A percentile compares a stretch with the other conserved stretches of the same genome.
phyloP scores from a whole-genome alignment of 2,113 vertebrate genomes.

The Mixornis gularis region DNA sequence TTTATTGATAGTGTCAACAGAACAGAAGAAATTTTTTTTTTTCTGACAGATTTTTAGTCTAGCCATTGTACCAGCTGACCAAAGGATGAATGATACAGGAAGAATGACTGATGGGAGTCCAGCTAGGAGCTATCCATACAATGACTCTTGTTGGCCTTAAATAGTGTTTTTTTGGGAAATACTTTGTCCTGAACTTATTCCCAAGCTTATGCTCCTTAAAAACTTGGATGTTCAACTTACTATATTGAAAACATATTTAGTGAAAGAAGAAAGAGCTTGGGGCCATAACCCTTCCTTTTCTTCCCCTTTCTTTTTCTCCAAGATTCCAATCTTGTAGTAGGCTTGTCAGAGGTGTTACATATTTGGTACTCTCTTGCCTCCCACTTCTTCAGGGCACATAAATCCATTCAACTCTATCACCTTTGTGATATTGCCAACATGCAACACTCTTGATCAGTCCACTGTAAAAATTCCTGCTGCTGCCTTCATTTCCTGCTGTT shows the following conservation, averaged over 20 bases:
- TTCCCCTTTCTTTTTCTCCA: not conserved
- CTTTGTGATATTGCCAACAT: not conserved
- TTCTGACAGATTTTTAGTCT: not conserved
- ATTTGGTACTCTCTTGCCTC: not conserved
- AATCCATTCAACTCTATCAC: not conserved
- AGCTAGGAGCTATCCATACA: not conserved
- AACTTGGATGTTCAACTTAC: not conserved
- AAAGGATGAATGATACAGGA: not conserved
- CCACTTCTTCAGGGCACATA: not conserved
- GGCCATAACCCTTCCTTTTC: not conserved
- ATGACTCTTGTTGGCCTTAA: not conserved
- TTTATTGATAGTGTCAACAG: not conserved
- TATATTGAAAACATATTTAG: not conserved
- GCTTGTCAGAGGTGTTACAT: not conserved
- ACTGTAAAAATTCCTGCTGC: slow-evolving; percentile 19
- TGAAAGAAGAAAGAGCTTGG: not conserved
- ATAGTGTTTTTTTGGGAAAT: not conserved
- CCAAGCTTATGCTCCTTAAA: not conserved
- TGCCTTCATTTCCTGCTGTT: slow-evolving; percentile 35
- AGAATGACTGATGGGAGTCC: not conserved
- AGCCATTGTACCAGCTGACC: not conserved
- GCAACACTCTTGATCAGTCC: slow-evolving; percentile 9
- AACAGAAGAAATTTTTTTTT: not conserved
- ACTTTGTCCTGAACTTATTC: not conserved
- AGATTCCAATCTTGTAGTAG: not conserved